Base-by-base conservation (phyloP, 2,113 vertebrate genomes). In the Apaloderma vittatum region DNA sequence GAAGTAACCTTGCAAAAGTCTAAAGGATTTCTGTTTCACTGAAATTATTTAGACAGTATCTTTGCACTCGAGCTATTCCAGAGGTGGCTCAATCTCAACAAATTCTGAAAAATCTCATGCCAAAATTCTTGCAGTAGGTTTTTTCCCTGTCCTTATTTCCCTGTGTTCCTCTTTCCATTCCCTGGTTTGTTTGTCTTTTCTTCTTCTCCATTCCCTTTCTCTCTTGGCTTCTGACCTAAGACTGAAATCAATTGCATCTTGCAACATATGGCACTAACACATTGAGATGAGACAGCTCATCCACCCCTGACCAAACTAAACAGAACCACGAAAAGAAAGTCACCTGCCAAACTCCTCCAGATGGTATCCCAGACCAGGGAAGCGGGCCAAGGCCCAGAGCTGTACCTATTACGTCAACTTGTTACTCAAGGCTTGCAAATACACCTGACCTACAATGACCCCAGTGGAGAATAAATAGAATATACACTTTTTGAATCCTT, bases 161-260 rank as follows among this genome's bases (percentile, higher is more conserved):
- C 24, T 55, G 3, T 32, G 8, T 76, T 5, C 2, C 12, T 79
- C 40, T 94, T 86, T 32, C 18, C 3, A 9, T 55, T 72, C 54
- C 12, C 4, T 66, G 1, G 40, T 40, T 40, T 30, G 27, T 30
- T 29, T n/a, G 40, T 12, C 5, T 62, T 34, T 52, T 2, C 7
- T 3, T 68, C 29, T 66, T 79, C 24, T 72, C 8, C 49, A 29
- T 57, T 88, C 24, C 23, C 3, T 63, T 86, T 68, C 27, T 62
- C 46, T 83, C 59, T 84, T 95, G 83, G 88, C 76, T 93, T 81
- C 68, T 86, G 24, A 95, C 68, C 55, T 71, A 70, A 84, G 59
- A 66, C 24, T 59, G 48, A 97, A 88, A 92, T 94, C 91, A 86
- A 79, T 88, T 81, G 72, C 62, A 67, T 93, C 86, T 87, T 83